Base-by-base conservation (phyloP, 2,888 invertebrate genomes). In the Limnephilus marmoratus region DNA sequence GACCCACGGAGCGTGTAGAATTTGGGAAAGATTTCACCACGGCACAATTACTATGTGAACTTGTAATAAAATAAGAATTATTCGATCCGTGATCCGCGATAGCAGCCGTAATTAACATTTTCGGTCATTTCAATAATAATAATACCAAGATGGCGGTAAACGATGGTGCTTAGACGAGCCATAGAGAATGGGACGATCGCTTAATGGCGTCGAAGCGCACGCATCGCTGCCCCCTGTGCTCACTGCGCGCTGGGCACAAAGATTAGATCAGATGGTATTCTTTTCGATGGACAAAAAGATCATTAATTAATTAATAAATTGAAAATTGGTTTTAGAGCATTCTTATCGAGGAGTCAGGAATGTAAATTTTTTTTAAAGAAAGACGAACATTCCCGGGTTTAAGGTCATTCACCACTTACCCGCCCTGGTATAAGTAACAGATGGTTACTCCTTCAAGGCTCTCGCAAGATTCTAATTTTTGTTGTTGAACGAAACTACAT, bases 101-200 rank as follows among this genome's bases (percentile, higher is more conserved):
- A 93, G 93, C 85, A 82, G 45, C 31, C 53, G 91, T 90, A 93
- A 93, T 93, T 93, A 92, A 90, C 93, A 93, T 93, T 92, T 90
- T 83, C 82, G 37, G 93, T 90, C 49, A 90, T 92, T 93, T 93
- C 93, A 93, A 93, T 93, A 93, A 93, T 68, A 68, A 68, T 68
- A 68, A 68, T 68, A 68, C 68, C 68, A 90, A 92, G 90, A 83
- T 90, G 86, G 90, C 88, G 88, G 91, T 88, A 34, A 83, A 31
- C 88, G 68, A 53, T 68, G 86, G 45, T 41, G 37, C 45, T 37
- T 18, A 83, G 34, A 31, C 31, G 13, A 37, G 34, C 83, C 34
- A 83, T 11, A 68, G 68, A 68, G 68, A 68, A 68, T 68, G 68
- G 68, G 41, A 90, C 87, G 91, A 92, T 90, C 87, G 86, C 85